A percentile compares a stretch with the other conserved stretches of the same genome.
phyloP scores from a whole-genome alignment of 2,797 vertebrate species.

The Halcyon chelicuti region DNA sequence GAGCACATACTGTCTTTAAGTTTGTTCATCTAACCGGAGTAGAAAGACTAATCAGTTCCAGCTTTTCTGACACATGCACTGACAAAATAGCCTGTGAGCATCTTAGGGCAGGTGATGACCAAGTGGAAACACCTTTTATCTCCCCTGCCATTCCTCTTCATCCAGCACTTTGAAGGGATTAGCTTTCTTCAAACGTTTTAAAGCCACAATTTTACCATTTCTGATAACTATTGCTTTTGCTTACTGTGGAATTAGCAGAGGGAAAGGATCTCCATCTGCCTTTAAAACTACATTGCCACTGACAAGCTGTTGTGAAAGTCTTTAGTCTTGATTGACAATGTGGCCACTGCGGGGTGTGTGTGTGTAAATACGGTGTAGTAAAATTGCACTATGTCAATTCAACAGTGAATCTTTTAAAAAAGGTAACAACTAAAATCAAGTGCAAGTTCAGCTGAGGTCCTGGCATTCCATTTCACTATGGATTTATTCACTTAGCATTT shows the following conservation, averaged over 20 bases:
- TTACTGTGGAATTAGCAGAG: not conserved
- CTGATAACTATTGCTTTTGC: not conserved
- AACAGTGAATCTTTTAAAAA: not conserved
- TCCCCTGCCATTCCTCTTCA: not conserved
- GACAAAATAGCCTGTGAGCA: not conserved
- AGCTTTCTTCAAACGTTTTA: not conserved
- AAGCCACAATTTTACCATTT: not conserved
- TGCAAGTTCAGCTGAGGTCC: not conserved
- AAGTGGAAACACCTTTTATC: not conserved
- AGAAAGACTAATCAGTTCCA: not conserved
- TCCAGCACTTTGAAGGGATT: not conserved
- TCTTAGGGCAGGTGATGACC: not conserved
- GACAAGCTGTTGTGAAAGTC: not conserved
- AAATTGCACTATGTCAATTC: not conserved
- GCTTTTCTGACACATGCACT: not conserved
- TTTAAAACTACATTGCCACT: not conserved
- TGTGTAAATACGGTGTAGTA: too few species aligned
- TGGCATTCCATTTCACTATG: not conserved
- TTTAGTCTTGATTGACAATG: not conserved
- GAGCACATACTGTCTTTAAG: rapidly evolving
- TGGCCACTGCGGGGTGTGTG: too few species aligned
- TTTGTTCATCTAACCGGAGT: not conserved
- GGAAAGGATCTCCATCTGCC: not conserved
- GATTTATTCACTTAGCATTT: not conserved
- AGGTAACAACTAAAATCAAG: not conserved